Evolutionary conservation across 2,888 invertebrate genomes (phyloP).

Genomic region (Bursaphelenchus okinawaensis): DNA sequence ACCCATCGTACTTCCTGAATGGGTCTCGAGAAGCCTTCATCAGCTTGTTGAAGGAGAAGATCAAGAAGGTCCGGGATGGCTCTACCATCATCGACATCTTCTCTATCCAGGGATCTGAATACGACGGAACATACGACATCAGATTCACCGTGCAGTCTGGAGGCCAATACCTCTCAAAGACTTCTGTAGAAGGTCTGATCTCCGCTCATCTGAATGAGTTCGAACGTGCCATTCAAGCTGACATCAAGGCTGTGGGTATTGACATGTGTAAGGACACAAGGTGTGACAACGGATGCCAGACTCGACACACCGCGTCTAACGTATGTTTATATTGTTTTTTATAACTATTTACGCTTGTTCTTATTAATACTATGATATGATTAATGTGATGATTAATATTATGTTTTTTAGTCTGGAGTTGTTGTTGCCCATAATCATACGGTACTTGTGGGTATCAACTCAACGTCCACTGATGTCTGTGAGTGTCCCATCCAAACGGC

Average conservation of each 20-base stretch:
- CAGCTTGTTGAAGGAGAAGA: constrained; percentile 16
- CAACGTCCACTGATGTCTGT: constrained; percentile 62
- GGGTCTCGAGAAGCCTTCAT: constrained; percentile 9
- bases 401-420: constrained; percentile 66
- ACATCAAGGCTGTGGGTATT: constrained; percentile 72
- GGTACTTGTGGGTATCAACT: constrained; percentile 87
- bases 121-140: constrained; percentile 46
- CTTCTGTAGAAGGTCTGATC: constrained; percentile 85
- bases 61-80: constrained; percentile 13
- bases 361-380: neutral
- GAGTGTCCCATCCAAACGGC: constrained; percentile 66
- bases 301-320: constrained; percentile 43
- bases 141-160: constrained; percentile 36
- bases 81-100: constrained; percentile 86
- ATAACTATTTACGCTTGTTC: neutral
- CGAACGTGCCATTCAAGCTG: constrained; percentile 41
- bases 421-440: constrained; percentile 98
- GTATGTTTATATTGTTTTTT: constrained; percentile 24
- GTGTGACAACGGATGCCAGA: constrained; percentile 56
- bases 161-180: constrained; percentile 55
- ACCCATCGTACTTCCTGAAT: constrained; percentile 20
- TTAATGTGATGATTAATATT: neutral
- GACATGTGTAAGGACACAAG: constrained; percentile 62
- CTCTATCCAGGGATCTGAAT: constrained; percentile 71
- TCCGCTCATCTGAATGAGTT: constrained; percentile 82